Base-by-base conservation (phyloP, 2,888 invertebrate species). In the Nezara viridula region DNA sequence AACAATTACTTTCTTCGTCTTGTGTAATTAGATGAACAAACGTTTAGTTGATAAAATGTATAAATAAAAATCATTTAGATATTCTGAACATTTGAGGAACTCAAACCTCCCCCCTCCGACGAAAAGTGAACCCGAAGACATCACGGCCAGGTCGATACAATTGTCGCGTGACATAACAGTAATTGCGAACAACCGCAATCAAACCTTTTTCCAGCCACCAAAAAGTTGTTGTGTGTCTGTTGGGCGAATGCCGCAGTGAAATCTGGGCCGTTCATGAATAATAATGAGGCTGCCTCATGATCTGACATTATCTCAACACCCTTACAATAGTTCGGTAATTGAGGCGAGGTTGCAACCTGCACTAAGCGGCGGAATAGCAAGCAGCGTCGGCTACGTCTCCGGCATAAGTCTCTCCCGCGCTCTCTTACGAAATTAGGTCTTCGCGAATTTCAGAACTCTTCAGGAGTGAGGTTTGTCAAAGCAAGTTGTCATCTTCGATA, bases 201-300 rank as follows among this genome's bases (percentile, higher is more conserved):
- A 73, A 73, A 73, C 37, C 32, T 73, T 73, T 73, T 73, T 73
- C 66, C 37, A 37, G 9, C 5, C 7, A 19, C 66, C 66, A 37
- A 2, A 73, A 73, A 73, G 66, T 73, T 73, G 60, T 73, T 32
- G 16, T 73, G 66, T 73, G 66, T 73, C 66, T 37, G 32, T 37
- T 73, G 19, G 60, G 6, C 19, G 66, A 21, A 16, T 73, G 66
- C 32, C 66, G 66, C 66, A 73, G 66, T 73, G 66, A 37, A 73
- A 73, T 37, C 66, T 73, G 66, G 66, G 66, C 32, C 66, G 66
- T 73, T 73, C 66, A 73, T 73, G 37, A 73, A 73, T 73, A 73
- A 37, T 73, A 73, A 73, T 73, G 60, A 60, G 60, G 0, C 14
- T 12, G 16, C 4, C 27, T 60, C 60, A 60, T 60, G 66, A 73